Evolutionary conservation across 2,888 invertebrate genomes (phyloP).

Genomic region (Thecophora atra): DNA sequence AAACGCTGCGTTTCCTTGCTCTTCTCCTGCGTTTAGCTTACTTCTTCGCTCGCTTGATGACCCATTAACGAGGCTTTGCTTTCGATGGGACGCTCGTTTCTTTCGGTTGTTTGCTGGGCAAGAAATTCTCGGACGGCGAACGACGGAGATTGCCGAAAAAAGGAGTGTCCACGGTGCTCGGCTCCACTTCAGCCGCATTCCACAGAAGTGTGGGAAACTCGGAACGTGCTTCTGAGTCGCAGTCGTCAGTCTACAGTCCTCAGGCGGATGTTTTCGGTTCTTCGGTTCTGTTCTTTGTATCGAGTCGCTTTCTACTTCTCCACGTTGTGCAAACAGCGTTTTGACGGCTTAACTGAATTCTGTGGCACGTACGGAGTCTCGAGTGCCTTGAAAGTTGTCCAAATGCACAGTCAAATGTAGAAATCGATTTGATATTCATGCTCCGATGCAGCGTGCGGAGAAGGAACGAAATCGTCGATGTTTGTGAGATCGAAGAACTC

Average conservation of each 20-base stretch:
- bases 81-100: no score
- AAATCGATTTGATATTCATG: neutral
- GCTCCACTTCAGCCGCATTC: conserved; percentile 18
- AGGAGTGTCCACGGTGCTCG: conserved; percentile 19
- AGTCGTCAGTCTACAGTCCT: no score
- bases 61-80: no score
- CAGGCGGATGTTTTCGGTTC: conserved; percentile 21
- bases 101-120: no score
- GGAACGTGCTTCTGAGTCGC: conserved; percentile 45
- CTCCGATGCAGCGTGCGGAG: neutral
- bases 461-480: neutral
- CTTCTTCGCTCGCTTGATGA: no score
- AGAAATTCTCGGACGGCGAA: neutral
- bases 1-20: neutral
- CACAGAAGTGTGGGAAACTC: conserved; percentile 50
- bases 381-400: neutral
- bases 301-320: neutral
- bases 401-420: conserved; percentile 16
- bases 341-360: neutral
- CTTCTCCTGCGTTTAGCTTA: neutral
- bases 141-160: conserved; percentile 12
- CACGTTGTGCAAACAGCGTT: conserved; percentile 4
- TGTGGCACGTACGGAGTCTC: conserved; percentile 14
- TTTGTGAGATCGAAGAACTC: no score
- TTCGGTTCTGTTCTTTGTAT: conserved; percentile 8